phyloP scores from a whole-genome alignment of 2,113 vertebrate genomes.

The Spea multiplicata region DNA sequence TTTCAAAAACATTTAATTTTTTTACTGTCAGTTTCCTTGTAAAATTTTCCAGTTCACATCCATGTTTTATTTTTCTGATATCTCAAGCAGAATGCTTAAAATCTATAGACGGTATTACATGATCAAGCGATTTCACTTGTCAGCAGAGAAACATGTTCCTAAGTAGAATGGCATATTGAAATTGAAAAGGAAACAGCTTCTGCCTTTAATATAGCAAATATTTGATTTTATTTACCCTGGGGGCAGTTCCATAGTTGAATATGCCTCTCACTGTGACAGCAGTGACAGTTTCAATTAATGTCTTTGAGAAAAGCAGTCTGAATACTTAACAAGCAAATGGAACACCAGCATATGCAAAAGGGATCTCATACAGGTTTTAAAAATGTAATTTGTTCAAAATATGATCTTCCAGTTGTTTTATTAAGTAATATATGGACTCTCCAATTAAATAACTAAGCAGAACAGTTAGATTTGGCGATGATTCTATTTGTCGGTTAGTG shows the following conservation, averaged over 20 bases:
- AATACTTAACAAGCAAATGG: conserved; percentile 33
- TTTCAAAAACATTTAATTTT: no score
- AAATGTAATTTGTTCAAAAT: conserved; percentile 34
- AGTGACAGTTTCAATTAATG: conserved; percentile 49
- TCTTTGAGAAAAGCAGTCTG: conserved; percentile 35
- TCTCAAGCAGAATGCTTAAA: background rate
- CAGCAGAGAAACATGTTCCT: conserved; percentile 29
- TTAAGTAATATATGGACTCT: conserved; percentile 26
- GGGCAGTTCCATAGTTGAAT: conserved; percentile 47
- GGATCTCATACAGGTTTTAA: conserved; percentile 30
- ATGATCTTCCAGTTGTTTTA: conserved; percentile 26
- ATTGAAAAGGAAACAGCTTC: conserved; percentile 39
- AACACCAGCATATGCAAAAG: conserved; percentile 1
- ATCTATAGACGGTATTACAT: conserved; percentile 6
- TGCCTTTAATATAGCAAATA: conserved; percentile 47
- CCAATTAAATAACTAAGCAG: conserved; percentile 33
- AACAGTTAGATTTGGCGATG: background rate
- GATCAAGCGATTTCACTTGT: conserved; percentile 33
- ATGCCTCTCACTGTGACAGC: conserved; percentile 41
- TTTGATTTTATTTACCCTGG: conserved; percentile 48
- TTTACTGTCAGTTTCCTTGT: background rate
- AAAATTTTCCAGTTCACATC: background rate
- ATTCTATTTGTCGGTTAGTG: conserved; percentile 37
- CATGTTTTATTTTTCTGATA: background rate
- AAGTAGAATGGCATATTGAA: conserved; percentile 38